Base-by-base conservation (phyloP, 2,888 invertebrate genomes). In the Macaria liturata region DNA sequence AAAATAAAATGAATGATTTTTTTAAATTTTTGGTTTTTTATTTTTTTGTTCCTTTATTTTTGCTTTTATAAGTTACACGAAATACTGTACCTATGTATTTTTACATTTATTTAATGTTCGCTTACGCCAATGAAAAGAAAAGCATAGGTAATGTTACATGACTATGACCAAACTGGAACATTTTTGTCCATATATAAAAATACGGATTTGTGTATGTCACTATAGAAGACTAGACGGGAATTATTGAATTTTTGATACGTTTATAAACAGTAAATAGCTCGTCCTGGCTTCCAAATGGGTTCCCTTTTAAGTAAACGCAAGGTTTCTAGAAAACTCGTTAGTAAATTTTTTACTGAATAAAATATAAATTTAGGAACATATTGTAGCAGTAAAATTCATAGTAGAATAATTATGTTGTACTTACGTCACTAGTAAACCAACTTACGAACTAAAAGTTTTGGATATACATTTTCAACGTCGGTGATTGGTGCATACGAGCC, bases 1-100 rank as follows among this genome's bases (percentile, higher is more conserved):
- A 86, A 86, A 69, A 89, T 88, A 88, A 91, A 91, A 86, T 8
- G 68, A 79, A 84, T 84, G 86, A 84, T 84, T 86, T 89, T 85
- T 88, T 49, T 42, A 84, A 82, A 76, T 78, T 76, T 69, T 71
- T 73, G 58, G 62, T 69, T 76, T 68, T 68, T 72, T 70, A 67
- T 70, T 74, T 68, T 62, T 45, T 55, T 57, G 61, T 56, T 34
- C 49, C 58, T 31, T 66, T 45, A 49, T 47, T 64, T 60, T 53
- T 50, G 45, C 58, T 59, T 54, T 46, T 44, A 4, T 62, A 48
- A 45, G 54, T 44, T 57, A 46, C 57, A 61, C 60, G 37, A 6
- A 39, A 43, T 9, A 9, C 46, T 57, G 51, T 61, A n/a, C n/a
- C n/a, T n/a, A 48, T 9, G 2, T 3, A 32, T 4, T 8, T 56